phyloP scores from a whole-genome alignment of 2,113 vertebrate genomes.

The Anolis carolinensis region DNA sequence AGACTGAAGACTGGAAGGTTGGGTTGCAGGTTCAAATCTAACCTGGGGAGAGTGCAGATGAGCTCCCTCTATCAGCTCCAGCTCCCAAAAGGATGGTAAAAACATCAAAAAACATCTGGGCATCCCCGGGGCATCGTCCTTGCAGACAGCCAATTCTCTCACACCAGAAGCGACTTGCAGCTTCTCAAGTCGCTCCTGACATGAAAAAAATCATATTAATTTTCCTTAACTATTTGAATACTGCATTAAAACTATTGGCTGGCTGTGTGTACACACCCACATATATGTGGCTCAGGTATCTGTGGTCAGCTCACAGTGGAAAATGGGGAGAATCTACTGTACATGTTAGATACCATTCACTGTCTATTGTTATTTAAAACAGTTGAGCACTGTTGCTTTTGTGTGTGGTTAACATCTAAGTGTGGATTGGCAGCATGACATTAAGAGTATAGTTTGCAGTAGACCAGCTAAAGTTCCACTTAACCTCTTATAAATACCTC shows the following conservation, averaged over 20 bases:
- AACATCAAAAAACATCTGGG: too few relatives aligned
- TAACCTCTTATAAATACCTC: background rate
- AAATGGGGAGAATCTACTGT: rapidly evolving
- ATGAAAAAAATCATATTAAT: too few relatives aligned
- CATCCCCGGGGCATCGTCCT: too few relatives aligned
- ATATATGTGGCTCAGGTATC: background rate
- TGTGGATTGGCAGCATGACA: background rate
- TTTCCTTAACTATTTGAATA: background rate
- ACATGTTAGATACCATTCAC: rapidly evolving
- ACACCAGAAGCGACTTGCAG: too few relatives aligned
- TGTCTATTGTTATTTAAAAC: rapidly evolving
- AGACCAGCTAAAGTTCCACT: background rate
- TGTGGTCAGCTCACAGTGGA: rapidly evolving
- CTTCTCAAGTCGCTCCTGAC: too few relatives aligned
- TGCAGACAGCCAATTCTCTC: too few relatives aligned
- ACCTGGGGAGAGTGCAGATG: too few relatives aligned
- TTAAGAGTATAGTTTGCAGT: background rate
- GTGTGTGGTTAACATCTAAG: rapidly evolving
- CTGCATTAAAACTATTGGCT: rapidly evolving
- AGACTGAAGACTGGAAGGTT: too few relatives aligned
- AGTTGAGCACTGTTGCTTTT: rapidly evolving
- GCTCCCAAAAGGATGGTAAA: too few relatives aligned
- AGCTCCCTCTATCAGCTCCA: too few relatives aligned
- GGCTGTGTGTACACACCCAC: background rate
- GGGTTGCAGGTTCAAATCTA: too few relatives aligned